Conservation (phyloP, 2,113 vertebrate species). For the Hippocampus zosterae region DNA sequence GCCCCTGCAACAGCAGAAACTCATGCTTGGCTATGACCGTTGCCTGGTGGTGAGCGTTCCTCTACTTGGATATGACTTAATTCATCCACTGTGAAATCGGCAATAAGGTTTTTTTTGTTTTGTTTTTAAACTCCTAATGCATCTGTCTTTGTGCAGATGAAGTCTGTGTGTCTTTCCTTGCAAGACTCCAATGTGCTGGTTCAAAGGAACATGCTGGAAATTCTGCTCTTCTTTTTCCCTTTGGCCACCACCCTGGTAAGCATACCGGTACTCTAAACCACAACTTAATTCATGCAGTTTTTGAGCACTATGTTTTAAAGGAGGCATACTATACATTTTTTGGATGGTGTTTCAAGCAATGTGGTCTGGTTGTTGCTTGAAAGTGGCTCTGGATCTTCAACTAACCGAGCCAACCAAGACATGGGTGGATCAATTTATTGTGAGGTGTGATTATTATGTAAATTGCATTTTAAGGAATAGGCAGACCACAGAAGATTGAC, state of each 20-base stretch:
- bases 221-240: slow-evolving; percentile 91
- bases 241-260: slow-evolving; percentile 84
- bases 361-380: no score
- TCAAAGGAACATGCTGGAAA: slow-evolving; percentile 91
- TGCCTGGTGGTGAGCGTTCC: slow-evolving; percentile 78
- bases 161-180: slow-evolving; percentile 80
- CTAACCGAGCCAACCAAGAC: no score
- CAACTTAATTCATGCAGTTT: not conserved
- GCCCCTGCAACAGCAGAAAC: slow-evolving; percentile 75
- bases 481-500: no score
- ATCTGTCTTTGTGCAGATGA: slow-evolving; percentile 71
- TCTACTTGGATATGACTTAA: no score
- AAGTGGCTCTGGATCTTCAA: no score
- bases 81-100: not conserved
- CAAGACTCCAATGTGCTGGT: slow-evolving; percentile 92
- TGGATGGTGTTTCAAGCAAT: no score
- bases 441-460: no score
- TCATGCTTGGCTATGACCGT: slow-evolving; percentile 84
- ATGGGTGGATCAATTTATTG: no score
- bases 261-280: not conserved
- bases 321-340: not conserved
- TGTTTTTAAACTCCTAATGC: not conserved
- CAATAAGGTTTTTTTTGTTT: not conserved
- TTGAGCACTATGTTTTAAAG: not conserved
- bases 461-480: no score